Base-by-base conservation (phyloP, 2,113 vertebrate genomes). In the Xenus cinereus region DNA sequence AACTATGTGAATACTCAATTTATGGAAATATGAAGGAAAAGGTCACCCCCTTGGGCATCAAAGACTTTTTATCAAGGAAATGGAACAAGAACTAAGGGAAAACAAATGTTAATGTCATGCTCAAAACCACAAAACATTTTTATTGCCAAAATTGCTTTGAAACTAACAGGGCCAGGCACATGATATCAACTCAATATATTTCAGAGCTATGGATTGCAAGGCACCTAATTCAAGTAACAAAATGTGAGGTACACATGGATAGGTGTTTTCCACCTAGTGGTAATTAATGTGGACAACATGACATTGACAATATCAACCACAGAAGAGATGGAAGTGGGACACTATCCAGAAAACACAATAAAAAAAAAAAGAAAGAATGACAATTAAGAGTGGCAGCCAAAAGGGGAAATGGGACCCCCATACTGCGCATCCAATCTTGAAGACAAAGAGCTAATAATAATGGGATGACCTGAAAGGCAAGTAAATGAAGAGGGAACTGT, bases 21-120 rank as follows among this genome's bases (percentile, higher is more conserved):
- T 95, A 97, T 83, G 92, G 92, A 96, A 96, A 97, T 93, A 94
- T 73, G 78, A 96, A 96, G 66, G 84, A 93, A 96, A 97, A 96
- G 92, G 69, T 97, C 93, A 95, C 93, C 82, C 89, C 93, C 68
- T 90, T 81, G 67, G 94, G 93, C 95, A 95, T 97, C 97, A 97
- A 97, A 96, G 89, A 63, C 79, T 76, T 97, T 97, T 96, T 97
- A 97, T 97, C 95, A 96, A 94, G 87, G 76, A 97, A 97, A 97
- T 83, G 63, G 95, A 96, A 96, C 41, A 86, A 94, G 79, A 96
- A 94, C 78, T 97, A 97, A 97, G 93, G 66, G 89, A 91, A 97
- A 97, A 97, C 95, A 97, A 97, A 97, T 97, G 96, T 94, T 92
- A 96, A 95, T 90, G 90, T 94, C 94, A 81, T 96, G 87, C 71